Evolutionary conservation across 2,888 invertebrate species (phyloP), one percentile per base, ranked within the genome.

Genomic region (Elegia similella): DNA sequence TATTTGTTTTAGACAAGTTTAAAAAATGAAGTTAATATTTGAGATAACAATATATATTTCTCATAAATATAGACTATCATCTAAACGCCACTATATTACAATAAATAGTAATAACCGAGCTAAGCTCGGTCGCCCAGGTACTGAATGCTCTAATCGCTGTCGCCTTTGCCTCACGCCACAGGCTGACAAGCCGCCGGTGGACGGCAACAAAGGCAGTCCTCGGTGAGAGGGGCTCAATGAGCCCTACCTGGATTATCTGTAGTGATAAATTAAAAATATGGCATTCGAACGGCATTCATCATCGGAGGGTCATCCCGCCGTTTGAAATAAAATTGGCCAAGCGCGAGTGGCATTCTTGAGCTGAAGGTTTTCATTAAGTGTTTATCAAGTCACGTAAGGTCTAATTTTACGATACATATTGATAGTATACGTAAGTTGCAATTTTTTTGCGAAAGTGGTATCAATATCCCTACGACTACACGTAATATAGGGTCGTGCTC

Each of bases 221-320:
- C 71, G 69, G 62, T 59, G 58, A 69, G 71, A 74, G 64, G 73
- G 74, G 66, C 82, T 89, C 84, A 89, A 87, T 90, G 88, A 86
- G 86, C 76, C 78, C 82, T 88, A 89, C 88, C 88, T 88, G 89
- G 82, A 81, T 81, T 82, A 88, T 86, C 84, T 84, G 82, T 78
- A 72, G 86, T 86, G 82, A 90, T 90, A 90, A 90, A 90, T 90
- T 90, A 88, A 80, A 88, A 90, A 88, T 89, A 89, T 90, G 89
- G 78, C 88, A 80, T 82, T 79, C 76, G 71, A 73, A 75, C 79
- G 67, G 82, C 83, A 89, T 90, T 88, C 86, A 89, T 90, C 88
- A 88, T 88, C 80, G 68, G 69, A 80, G 79, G 82, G 79, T 78
- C 84, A 81, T 79, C 80, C 74, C 69, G 63, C 34, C 16, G 50